Conservation (phyloP, 2,888 invertebrate species). For the Drosophila kokeensis region DNA sequence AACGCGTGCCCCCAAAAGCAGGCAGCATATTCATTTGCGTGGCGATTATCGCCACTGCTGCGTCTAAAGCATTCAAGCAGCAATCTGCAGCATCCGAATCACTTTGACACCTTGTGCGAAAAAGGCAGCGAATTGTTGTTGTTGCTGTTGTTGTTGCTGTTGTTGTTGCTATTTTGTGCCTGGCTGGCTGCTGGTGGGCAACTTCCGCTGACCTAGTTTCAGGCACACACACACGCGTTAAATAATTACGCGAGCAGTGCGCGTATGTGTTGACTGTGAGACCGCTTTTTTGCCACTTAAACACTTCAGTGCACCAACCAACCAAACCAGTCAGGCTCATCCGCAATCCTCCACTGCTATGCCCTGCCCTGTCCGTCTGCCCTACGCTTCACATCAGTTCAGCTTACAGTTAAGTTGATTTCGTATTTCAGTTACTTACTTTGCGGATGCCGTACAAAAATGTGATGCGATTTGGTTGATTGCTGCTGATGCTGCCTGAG, state of each 20-base stretch:
- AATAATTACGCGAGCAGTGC: conserved; percentile 65
- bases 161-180: conserved; percentile 34
- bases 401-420: conserved; percentile 55
- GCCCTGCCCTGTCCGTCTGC: neutral
- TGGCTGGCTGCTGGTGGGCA: conserved; percentile 40
- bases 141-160: conserved; percentile 19
- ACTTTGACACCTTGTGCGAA: conserved; percentile 39
- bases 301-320: conserved; percentile 28
- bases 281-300: conserved; percentile 52
- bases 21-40: conserved; percentile 18
- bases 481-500: conserved; percentile 54
- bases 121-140: conserved; percentile 2
- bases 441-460: conserved; percentile 76
- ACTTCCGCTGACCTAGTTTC: conserved; percentile 74
- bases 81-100: conserved; percentile 23
- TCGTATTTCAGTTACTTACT: conserved; percentile 59
- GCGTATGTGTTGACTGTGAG: conserved; percentile 46
- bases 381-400: conserved; percentile 23
- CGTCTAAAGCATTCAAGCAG: conserved; percentile 58
- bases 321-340: conserved; percentile 1
- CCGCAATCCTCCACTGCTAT: neutral
- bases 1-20: conserved; percentile 18
- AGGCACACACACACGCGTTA: conserved; percentile 41
- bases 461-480: conserved; percentile 66
- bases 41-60: conserved; percentile 41